A percentile compares a stretch with the other conserved stretches of the same genome.
Evolutionary conservation across 2,797 vertebrate genomes (phyloP).

Genomic region (Streptopelia turtur): DNA sequence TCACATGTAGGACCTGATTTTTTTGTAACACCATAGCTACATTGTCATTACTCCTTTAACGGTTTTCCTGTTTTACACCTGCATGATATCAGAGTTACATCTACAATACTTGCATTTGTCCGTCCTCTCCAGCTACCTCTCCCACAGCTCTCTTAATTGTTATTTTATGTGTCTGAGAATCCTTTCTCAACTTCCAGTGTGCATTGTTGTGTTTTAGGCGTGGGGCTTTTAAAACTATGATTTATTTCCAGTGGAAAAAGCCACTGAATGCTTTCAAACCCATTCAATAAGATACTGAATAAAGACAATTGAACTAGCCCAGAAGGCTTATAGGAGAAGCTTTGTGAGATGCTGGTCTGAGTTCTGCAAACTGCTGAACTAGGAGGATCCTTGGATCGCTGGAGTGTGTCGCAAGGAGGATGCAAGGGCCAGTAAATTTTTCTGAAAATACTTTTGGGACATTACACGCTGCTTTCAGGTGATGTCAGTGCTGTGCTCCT

Average conservation of each 20-base stretch:
- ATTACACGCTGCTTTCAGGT: background rate
- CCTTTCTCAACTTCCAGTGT: background rate
- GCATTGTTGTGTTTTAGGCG: background rate
- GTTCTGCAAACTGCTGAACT: background rate
- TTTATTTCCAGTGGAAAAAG: constrained; percentile 5
- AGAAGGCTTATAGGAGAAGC: background rate
- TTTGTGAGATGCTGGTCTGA: background rate
- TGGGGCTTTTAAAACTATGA: background rate
- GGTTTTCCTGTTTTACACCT: background rate
- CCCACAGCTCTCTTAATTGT: background rate
- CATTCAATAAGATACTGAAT: background rate
- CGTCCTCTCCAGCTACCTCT: background rate
- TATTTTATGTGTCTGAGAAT: background rate
- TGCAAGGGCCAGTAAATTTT: background rate
- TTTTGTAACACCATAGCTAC: background rate
- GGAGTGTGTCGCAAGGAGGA: rapidly evolving
- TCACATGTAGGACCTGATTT: background rate
- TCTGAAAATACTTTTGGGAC: background rate
- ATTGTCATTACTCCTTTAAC: background rate
- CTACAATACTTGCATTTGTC: background rate
- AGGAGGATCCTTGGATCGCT: background rate
- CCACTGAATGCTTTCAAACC: background rate
- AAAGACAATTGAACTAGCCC: background rate
- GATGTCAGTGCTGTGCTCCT: background rate
- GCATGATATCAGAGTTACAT: background rate